These are phyloP conservation scores for Crotalus horridus DNA, from an alignment of 2,113 vertebrate species.

Conservation along the genomic window DNA sequence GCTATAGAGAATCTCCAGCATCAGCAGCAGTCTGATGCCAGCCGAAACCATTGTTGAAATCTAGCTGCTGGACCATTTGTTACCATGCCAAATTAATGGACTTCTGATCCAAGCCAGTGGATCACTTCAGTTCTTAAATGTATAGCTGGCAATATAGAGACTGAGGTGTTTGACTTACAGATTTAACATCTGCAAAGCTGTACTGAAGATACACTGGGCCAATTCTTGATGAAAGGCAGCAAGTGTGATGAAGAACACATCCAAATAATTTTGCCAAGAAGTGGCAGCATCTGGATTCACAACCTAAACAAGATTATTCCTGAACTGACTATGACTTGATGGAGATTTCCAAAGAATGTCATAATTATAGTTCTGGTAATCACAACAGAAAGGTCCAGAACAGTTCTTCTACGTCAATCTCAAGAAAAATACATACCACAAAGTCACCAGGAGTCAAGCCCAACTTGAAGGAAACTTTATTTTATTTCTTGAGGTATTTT, in stretches of 20 bases:
- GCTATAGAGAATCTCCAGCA: background rate
- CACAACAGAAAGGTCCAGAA: background rate
- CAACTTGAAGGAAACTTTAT: background rate
- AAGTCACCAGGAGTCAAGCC: background rate
- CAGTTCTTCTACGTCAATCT: background rate
- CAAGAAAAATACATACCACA: background rate
- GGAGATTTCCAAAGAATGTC: background rate
- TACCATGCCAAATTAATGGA: background rate
- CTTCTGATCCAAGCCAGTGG: background rate
- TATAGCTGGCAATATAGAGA: background rate
- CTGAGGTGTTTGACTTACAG: background rate
- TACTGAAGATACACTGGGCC: background rate
- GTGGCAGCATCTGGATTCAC: background rate
- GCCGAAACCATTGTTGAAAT: background rate
- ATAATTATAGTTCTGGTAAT: background rate
- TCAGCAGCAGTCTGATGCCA: background rate
- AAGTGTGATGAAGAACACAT: background rate
- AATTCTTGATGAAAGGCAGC: background rate
- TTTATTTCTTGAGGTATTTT: background rate
- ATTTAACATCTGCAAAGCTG: background rate
- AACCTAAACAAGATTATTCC: background rate
- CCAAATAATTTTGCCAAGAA: background rate
- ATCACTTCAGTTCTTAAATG: background rate
- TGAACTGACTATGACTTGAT: background rate
- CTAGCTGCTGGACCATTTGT: background rate